Conservation (phyloP, 2,113 vertebrate genomes). For the Noctilio leporinus region DNA sequence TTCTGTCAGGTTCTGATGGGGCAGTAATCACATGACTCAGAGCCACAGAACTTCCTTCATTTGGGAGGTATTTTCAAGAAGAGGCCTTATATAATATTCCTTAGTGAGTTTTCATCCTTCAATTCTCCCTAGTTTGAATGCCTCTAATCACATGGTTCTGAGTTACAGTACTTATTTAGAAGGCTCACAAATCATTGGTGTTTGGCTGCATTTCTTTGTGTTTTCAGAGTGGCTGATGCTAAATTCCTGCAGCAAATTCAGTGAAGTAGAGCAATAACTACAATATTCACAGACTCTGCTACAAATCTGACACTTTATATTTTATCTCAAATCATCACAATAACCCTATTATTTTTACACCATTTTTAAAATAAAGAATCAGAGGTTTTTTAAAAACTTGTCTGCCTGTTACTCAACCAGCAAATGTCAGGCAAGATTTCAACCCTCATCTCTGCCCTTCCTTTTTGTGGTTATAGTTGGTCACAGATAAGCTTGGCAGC, state of each 20-base stretch:
- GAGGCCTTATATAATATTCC: neutral
- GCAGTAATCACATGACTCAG: no score
- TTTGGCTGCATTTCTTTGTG: neutral
- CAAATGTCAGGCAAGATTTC: neutral
- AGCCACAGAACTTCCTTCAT: no score
- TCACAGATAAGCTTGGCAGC: neutral
- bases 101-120: neutral
- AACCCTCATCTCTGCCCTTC: accelerated
- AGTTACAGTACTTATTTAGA: neutral
- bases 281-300: no score
- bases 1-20: neutral
- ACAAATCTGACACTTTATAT: neutral
- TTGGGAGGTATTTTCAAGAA: neutral
- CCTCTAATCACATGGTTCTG: neutral
- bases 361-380: neutral
- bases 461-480: neutral
- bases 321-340: accelerated
- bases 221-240: neutral
- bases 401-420: no score
- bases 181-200: neutral
- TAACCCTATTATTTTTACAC: neutral
- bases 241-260: neutral
- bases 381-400: no score
- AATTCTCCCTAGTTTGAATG: neutral
- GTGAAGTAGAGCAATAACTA: neutral